Percentiles rank a stretch among this genome's conserved stretches.
phyloP scores from a whole-genome alignment of 2,113 vertebrate genomes.

The Butastur rufipennis region DNA sequence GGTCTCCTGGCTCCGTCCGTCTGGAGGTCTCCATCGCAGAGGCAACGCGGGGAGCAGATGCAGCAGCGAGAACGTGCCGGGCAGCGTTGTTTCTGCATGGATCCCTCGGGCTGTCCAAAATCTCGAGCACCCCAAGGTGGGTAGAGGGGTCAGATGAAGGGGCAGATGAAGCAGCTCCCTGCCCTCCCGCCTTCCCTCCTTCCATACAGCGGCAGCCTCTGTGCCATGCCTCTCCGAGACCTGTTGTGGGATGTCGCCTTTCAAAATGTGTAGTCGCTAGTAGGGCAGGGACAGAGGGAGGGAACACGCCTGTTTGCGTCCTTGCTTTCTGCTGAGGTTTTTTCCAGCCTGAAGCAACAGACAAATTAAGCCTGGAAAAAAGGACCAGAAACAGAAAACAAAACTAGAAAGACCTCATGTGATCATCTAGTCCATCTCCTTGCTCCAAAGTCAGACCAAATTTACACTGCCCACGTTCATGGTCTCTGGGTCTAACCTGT shows the following conservation, averaged over 20 bases:
- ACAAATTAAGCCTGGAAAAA: not conserved
- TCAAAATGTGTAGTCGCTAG: accelerated
- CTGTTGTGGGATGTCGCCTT: not conserved
- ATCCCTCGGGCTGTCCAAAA: not conserved
- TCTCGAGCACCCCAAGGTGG: accelerated
- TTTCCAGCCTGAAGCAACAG: not conserved
- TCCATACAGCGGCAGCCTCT: not conserved
- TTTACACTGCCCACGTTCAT: accelerated
- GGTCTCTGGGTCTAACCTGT: not conserved
- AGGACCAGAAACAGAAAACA: not conserved
- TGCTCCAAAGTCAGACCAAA: not conserved
- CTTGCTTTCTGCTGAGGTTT: not conserved
- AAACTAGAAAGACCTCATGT: not conserved
- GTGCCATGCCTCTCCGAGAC: not conserved
- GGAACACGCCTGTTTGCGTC: not conserved
- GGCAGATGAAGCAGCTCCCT: not conserved
- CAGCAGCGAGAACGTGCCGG: not conserved
- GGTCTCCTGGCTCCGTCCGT: not conserved
- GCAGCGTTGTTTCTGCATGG: accelerated
- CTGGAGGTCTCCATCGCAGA: not conserved
- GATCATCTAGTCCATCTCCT: not conserved
- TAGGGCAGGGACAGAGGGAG: too few relatives aligned
- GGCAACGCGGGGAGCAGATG: not conserved
- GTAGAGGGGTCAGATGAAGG: too few relatives aligned
- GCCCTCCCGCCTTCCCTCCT: too few relatives aligned